Conservation (phyloP, 2,797 vertebrate genomes). For the Mormyrops boulengeri region DNA sequence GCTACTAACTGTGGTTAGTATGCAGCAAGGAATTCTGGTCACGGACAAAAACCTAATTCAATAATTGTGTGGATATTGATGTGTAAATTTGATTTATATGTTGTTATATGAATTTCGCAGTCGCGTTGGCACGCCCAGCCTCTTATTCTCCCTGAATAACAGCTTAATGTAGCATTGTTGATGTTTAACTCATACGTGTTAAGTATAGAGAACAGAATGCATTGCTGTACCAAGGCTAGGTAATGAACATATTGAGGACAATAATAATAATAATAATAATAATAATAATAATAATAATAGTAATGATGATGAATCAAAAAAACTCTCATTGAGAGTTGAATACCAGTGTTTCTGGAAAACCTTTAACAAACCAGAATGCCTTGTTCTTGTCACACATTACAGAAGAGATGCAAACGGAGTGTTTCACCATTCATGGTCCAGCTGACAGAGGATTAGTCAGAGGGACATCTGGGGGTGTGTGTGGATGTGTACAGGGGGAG, state of each 20-base stretch:
- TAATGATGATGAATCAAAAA: not conserved
- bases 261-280: not conserved
- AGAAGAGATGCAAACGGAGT: not conserved
- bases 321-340: not conserved
- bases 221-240: not conserved
- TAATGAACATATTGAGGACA: not conserved
- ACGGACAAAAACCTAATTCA: not conserved
- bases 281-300: not conserved
- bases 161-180: not conserved
- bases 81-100: not conserved
- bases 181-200: not conserved
- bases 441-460: not conserved
- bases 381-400: not conserved
- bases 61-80: not conserved
- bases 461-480: not conserved
- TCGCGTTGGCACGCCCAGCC: not conserved
- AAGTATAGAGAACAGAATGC: not conserved
- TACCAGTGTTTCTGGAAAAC: not conserved
- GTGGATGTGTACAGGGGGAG: not conserved
- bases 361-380: not conserved
- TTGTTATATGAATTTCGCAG: not conserved
- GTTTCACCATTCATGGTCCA: not conserved
- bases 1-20: not conserved
- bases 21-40: not conserved
- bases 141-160: not conserved